A percentile compares a stretch with the other conserved stretches of the same genome.
Conservation (phyloP, 2,888 invertebrate species). For the Saturnia pavonia region DNA sequence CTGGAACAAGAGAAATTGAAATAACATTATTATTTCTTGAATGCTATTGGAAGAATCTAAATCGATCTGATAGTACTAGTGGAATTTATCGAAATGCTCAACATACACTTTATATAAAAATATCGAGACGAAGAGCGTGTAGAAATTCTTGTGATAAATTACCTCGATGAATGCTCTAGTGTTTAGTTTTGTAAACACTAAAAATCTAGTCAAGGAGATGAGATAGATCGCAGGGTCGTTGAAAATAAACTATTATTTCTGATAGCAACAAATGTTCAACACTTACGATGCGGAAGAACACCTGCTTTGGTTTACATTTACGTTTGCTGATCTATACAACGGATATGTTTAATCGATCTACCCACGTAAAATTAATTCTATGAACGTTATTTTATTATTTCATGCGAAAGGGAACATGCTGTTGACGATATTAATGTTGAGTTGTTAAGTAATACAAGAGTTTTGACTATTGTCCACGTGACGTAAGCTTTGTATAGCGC, state of each 20-base stretch:
- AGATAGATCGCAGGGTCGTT: background rate
- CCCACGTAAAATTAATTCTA: background rate
- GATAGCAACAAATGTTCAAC: background rate
- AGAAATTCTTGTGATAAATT: background rate
- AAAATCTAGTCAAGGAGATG: slow-evolving; percentile 4
- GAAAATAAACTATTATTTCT: background rate
- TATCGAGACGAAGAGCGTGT: background rate
- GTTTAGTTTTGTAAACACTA: background rate
- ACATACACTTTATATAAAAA: background rate
- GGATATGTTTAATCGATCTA: slow-evolving; percentile 2
- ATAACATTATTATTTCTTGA: background rate
- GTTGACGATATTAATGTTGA: background rate
- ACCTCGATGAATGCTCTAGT: background rate
- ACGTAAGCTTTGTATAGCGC: background rate
- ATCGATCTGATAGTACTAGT: background rate
- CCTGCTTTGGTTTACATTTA: slow-evolving; percentile 6
- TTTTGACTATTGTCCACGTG: background rate
- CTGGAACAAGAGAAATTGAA: too few relatives aligned
- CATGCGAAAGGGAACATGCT: background rate
- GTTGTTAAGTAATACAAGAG: background rate
- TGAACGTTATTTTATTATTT: background rate
- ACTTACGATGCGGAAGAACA: slow-evolving; percentile 5
- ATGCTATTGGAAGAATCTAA: background rate
- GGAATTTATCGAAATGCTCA: background rate
- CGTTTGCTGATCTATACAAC: background rate